Percentiles rank a stretch among this genome's conserved stretches.
These are phyloP conservation scores for Pseudobourletiella spinata DNA, from an alignment of 1,140 invertebrate genomes.

Conservation along the genomic window DNA sequence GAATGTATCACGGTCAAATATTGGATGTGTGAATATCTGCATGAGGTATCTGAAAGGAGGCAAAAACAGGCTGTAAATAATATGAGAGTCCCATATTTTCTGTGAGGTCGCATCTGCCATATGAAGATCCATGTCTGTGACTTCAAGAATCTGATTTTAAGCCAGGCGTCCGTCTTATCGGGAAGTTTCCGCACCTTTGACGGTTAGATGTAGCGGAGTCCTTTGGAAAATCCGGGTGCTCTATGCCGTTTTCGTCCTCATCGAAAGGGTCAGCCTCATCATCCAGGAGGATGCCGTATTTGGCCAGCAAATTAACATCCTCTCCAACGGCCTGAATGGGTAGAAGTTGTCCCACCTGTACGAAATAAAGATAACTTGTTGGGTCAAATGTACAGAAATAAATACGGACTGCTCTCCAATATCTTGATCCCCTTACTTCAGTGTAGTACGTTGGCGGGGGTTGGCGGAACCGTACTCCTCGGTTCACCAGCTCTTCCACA, in stretches of 20 bases:
- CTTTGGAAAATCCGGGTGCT: too few species aligned
- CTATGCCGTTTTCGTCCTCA: constrained; percentile 10
- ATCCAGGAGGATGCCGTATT: constrained; percentile 38
- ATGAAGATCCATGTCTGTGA: too few species aligned
- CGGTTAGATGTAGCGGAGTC: too few species aligned
- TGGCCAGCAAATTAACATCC: constrained; percentile 37
- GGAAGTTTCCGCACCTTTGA: too few species aligned
- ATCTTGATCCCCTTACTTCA: too few species aligned
- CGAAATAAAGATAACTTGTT: constrained; percentile 6
- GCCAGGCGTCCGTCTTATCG: too few species aligned
- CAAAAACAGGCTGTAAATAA: background rate
- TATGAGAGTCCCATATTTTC: too few species aligned
- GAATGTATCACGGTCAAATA: constrained; percentile 47
- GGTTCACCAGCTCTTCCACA: constrained; percentile 38
- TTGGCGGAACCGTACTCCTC: constrained; percentile 43
- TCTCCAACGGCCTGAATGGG: constrained; percentile 40
- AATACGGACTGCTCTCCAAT: too few species aligned
- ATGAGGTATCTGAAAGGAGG: constrained; percentile 44
- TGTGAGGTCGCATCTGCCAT: too few species aligned
- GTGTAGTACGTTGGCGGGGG: constrained; percentile 46
- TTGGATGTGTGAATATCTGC: constrained; percentile 49
- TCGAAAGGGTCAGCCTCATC: constrained; percentile 35
- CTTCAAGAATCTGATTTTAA: too few species aligned
- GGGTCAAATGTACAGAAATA: background rate
- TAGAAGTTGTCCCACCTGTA: constrained; percentile 40